Conservation (phyloP, 2,888 invertebrate species). For the Nephrotoma appendiculata region DNA sequence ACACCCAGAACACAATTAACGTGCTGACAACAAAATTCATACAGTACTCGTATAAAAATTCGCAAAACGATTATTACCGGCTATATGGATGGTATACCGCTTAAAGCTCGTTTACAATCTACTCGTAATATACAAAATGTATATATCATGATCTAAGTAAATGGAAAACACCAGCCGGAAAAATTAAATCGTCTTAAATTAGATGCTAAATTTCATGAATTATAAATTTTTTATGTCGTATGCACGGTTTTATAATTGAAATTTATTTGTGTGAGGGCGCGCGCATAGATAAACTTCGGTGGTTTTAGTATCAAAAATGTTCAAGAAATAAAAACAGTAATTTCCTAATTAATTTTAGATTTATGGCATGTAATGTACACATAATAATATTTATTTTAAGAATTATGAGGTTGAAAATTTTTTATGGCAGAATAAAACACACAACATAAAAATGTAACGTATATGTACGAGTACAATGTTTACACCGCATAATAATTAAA, state of each 20-base stretch:
- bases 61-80: background rate
- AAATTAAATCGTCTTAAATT: background rate
- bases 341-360: background rate
- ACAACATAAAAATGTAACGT: too few species aligned
- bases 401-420: background rate
- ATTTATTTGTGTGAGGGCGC: background rate
- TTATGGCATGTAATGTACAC: background rate
- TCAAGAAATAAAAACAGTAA: background rate
- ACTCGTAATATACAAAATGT: background rate
- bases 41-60: background rate
- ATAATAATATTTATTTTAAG: background rate
- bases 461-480: too few species aligned
- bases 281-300: background rate
- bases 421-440: too few species aligned
- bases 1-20: background rate
- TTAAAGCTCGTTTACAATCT: background rate
- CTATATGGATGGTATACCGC: background rate
- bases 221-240: background rate
- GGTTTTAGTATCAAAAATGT: background rate
- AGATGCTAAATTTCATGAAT: background rate
- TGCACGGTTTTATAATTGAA: background rate
- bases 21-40: background rate
- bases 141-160: background rate
- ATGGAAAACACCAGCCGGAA: background rate
- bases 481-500: too few species aligned